phyloP scores from a whole-genome alignment of 2,888 invertebrate species.

The Limnephilus lunatus region DNA sequence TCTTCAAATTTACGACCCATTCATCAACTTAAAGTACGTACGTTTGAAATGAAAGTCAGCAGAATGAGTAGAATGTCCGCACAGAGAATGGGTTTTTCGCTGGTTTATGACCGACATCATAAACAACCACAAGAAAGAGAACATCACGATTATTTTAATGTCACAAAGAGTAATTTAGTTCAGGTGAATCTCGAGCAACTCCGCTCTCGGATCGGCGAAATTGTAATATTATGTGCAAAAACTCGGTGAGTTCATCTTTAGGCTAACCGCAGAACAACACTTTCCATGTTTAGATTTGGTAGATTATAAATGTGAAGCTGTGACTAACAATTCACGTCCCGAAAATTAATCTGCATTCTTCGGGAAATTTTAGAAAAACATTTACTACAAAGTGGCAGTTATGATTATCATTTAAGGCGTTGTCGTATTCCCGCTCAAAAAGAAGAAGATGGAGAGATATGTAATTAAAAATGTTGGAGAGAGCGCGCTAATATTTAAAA shows the following conservation, averaged over 20 bases:
- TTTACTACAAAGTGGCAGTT: no score
- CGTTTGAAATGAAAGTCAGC: slow-evolving; percentile 15
- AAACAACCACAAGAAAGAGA: slow-evolving; percentile 8
- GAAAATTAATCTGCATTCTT: not conserved
- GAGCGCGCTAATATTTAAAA: no score
- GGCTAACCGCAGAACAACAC: not conserved
- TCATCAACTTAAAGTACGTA: not conserved
- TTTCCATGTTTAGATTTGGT: not conserved
- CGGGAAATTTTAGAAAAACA: not conserved
- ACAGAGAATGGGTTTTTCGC: not conserved
- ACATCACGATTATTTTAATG: slow-evolving; percentile 20
- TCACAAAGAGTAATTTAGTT: slow-evolving; percentile 5
- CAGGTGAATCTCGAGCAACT: not conserved
- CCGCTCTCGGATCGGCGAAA: not conserved
- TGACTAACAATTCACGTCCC: not conserved
- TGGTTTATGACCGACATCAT: slow-evolving; percentile 7
- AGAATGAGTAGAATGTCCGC: not conserved
- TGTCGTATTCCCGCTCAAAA: no score
- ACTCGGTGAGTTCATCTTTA: not conserved
- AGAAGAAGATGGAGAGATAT: no score
- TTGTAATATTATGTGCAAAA: not conserved
- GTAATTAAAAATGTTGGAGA: no score
- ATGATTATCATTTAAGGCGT: no score
- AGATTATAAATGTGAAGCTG: not conserved
- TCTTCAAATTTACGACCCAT: slow-evolving; percentile 6